phyloP scores from a whole-genome alignment of 2,113 vertebrate species.

The Corythornis madagascariensis region DNA sequence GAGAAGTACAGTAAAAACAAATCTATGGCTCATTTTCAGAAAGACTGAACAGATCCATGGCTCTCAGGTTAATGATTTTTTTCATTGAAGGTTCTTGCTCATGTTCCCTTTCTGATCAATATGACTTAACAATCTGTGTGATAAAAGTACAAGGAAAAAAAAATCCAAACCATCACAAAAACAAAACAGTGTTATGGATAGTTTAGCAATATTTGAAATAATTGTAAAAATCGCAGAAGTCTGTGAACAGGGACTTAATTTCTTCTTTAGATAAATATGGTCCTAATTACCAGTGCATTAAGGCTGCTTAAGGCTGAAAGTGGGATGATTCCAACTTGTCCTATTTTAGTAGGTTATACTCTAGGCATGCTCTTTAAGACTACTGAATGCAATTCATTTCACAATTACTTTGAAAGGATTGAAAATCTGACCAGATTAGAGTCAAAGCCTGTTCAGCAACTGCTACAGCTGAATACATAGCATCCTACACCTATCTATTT shows the following conservation, averaged over 20 bases:
- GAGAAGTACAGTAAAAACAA: background rate
- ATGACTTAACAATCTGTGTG: background rate
- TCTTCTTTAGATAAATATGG: background rate
- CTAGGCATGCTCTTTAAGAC: background rate
- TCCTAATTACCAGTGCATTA: background rate
- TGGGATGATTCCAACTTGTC: conserved; percentile 20
- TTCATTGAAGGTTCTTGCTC: background rate
- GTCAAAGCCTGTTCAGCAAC: background rate
- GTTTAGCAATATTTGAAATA: background rate
- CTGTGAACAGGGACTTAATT: background rate
- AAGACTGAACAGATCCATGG: background rate
- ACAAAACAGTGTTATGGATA: background rate
- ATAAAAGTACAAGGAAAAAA: background rate
- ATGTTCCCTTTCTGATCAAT: background rate
- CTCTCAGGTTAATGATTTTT: background rate
- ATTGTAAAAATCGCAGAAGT: background rate
- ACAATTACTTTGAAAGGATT: conserved; percentile 43
- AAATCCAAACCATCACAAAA: too few relatives aligned
- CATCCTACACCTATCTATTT: background rate
- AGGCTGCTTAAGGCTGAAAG: conserved; percentile 2
- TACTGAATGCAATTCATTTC: background rate
- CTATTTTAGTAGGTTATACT: background rate
- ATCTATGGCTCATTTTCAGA: background rate
- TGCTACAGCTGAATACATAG: background rate
- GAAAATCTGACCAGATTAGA: conserved; percentile 39